These are phyloP conservation scores for Choristoneura rosaceana DNA, from an alignment of 2,888 invertebrate genomes.

Conservation along the genomic window DNA sequence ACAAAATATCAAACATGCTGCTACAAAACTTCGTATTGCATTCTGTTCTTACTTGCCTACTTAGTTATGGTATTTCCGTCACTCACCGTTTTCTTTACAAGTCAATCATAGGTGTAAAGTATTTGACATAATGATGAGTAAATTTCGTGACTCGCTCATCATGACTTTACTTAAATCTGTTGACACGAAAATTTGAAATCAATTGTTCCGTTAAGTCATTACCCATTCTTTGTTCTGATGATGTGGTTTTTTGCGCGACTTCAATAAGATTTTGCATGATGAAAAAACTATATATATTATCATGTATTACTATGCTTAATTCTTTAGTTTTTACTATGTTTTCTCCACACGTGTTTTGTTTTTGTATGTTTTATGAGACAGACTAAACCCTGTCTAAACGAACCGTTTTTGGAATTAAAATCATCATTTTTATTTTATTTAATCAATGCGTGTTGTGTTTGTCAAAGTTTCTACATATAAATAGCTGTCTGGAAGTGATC, in stretches of 20 bases:
- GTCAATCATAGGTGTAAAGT: slow-evolving; percentile 2
- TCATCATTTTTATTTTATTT: neutral
- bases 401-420: too few relatives aligned
- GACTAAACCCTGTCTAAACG: too few relatives aligned
- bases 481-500: too few relatives aligned
- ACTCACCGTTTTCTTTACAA: slow-evolving; percentile 13
- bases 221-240: slow-evolving; percentile 30
- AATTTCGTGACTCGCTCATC: slow-evolving; percentile 9
- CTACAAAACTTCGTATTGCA: too few relatives aligned
- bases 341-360: too few relatives aligned
- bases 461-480: too few relatives aligned
- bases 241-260: slow-evolving; percentile 1
- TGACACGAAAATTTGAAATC: slow-evolving; percentile 28
- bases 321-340: neutral
- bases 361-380: neutral
- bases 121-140: slow-evolving; percentile 22
- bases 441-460: too few relatives aligned
- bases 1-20: too few relatives aligned
- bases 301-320: neutral
- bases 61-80: slow-evolving; percentile 2
- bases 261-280: neutral
- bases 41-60: neutral
- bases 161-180: slow-evolving; percentile 14
- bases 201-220: slow-evolving; percentile 41
- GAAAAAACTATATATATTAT: neutral